phyloP scores from a whole-genome alignment of 2,888 invertebrate species.

The Lepeophtheirus nordmannii region DNA sequence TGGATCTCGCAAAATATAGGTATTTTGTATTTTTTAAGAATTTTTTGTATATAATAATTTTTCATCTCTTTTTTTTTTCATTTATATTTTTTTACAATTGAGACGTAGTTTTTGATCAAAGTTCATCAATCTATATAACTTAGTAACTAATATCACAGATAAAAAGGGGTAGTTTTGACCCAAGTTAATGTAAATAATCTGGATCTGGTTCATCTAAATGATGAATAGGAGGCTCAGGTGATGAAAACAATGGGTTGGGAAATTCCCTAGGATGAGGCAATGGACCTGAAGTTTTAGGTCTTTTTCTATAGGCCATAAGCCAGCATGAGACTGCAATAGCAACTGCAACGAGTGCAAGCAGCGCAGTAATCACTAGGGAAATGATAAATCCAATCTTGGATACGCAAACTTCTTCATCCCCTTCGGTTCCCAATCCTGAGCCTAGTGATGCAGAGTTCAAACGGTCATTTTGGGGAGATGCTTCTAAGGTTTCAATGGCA shows the following conservation, averaged over 20 bases:
- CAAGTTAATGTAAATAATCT: slow-evolving; percentile 45
- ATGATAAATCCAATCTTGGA: slow-evolving; percentile 84
- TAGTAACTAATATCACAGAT: slow-evolving; percentile 19
- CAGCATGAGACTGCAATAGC: slow-evolving; percentile 88
- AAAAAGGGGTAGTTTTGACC: neutral
- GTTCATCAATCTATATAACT: slow-evolving; percentile 3
- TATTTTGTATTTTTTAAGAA: no score
- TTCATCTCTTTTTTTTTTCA: no score
- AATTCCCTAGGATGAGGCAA: slow-evolving; percentile 87
- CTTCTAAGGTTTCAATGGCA: slow-evolving; percentile 73
- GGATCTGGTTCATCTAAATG: slow-evolving; percentile 59
- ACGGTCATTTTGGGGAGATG: slow-evolving; percentile 31
- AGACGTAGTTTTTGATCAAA: slow-evolving; percentile 1
- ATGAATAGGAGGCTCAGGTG: slow-evolving; percentile 45
- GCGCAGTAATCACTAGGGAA: slow-evolving; percentile 74
- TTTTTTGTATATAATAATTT: no score
- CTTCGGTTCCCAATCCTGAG: slow-evolving; percentile 31
- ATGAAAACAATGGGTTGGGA: slow-evolving; percentile 79
- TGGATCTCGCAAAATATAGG: no score
- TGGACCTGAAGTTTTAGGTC: slow-evolving; percentile 71
- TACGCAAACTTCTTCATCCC: slow-evolving; percentile 72
- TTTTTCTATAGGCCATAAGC: slow-evolving; percentile 79
- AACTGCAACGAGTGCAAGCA: slow-evolving; percentile 77
- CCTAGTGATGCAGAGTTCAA: neutral
- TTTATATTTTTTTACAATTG: neutral